Percentiles rank a stretch among this genome's conserved stretches.
Evolutionary conservation across 2,888 invertebrate genomes (phyloP).

Genomic region (Mycalesis mineus): DNA sequence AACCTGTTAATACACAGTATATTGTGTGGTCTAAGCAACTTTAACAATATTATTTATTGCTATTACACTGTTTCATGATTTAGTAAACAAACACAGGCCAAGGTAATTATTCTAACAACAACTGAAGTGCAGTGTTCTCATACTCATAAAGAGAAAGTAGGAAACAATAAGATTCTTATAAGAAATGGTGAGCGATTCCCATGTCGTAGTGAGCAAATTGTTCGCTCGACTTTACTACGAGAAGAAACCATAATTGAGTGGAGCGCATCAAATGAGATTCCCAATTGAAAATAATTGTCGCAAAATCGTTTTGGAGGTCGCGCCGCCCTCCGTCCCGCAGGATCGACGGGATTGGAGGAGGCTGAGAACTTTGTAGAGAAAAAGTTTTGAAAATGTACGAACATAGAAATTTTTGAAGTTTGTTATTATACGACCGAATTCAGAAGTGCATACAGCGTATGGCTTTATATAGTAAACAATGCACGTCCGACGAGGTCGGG

Average conservation of each 20-base stretch:
- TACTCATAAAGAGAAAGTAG: conserved; percentile 8
- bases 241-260: conserved; percentile 44
- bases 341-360: conserved; percentile 1
- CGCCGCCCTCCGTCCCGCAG: conserved; percentile 27
- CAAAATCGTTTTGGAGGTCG: conserved; percentile 51
- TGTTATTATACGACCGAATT: conserved; percentile 48
- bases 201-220: conserved; percentile 23
- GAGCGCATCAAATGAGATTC: conserved; percentile 47
- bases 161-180: conserved; percentile 29
- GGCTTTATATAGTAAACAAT: conserved; percentile 48
- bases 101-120: too few relatives aligned
- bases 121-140: not conserved
- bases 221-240: conserved; percentile 24
- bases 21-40: too few relatives aligned
- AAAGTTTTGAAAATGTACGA: conserved; percentile 31
- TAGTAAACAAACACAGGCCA: too few relatives aligned
- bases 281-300: conserved; percentile 60
- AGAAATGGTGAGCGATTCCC: conserved; percentile 20
- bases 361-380: not conserved
- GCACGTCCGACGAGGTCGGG: conserved; percentile 49
- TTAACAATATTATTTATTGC: too few relatives aligned
- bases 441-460: conserved; percentile 37
- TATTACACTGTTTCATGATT: too few relatives aligned
- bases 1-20: too few relatives aligned
- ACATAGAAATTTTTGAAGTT: conserved; percentile 42